Evolutionary conservation across 2,113 vertebrate species (phyloP), one percentile per base, ranked within the genome.

Genomic region (Lophochroa leadbeateri): DNA sequence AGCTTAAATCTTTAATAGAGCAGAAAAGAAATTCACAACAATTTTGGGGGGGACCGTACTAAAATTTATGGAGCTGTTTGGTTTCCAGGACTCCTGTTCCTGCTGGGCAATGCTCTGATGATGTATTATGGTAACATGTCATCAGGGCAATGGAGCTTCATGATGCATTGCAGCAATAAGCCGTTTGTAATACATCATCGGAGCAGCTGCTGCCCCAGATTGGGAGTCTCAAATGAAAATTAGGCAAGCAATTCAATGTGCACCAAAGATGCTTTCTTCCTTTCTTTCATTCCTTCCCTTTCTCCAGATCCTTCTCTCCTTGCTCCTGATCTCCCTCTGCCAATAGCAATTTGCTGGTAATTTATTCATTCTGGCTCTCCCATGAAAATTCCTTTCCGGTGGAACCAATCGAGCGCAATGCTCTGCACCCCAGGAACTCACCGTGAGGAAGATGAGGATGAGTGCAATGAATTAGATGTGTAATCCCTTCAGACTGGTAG

Each of bases 101-200:
- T 96, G 96, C 96, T 82, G 94, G 96, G 97, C 94, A 94, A 63
- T 39, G 92, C 96, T 97, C 95, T 92, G 91, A 64, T 97, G 98
- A 98, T 98, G 97, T 96, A 98, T 96, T 83, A 88, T 20, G 68
- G 96, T 65, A 96, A 96, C 96, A 84, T 97, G 97, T 98, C 97
- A 97, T 97, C 96, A 88, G 95, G 17, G 93, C 86, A 92, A 41
- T 94, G 89, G 55, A 95, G 93, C 96, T 97, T 83, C 96, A 90
- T 98, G 98, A 98, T 98, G 95, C 97, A 98, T 97, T 97, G 47
- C 94, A 50, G 95, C 96, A 94, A 90, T 97, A 97, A 98, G 96
- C 93, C 96, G 46, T 98, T 97, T 80, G 97, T 84, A 96, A 98
- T 97, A 92, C 96, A 95, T 97, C 97, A 97, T 91, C 33, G 64